These are phyloP conservation scores for Propsilocerus akamusi DNA, from an alignment of 1,140 invertebrate genomes.

Conservation along the genomic window DNA sequence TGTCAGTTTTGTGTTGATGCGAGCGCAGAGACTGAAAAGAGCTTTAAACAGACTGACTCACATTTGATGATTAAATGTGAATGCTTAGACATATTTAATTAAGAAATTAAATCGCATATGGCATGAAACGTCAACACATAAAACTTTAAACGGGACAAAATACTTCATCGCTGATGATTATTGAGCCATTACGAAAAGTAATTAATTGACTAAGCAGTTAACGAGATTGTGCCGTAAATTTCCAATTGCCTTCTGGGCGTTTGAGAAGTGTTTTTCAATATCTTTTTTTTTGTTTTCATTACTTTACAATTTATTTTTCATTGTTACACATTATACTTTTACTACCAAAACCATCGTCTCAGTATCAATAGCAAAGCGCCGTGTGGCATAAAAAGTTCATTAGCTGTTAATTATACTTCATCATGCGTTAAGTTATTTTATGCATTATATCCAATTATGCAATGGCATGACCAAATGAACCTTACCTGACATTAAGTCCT, in stretches of 20 bases:
- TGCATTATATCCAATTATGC: too few species aligned
- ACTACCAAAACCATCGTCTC: not conserved
- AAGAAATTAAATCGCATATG: not conserved
- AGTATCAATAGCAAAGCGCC: not conserved
- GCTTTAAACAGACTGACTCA: too few species aligned
- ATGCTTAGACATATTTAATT: not conserved
- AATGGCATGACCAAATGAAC: too few species aligned
- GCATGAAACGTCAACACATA: not conserved
- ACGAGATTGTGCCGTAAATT: not conserved
- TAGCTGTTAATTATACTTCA: not conserved
- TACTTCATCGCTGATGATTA: too few species aligned
- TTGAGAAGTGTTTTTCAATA: too few species aligned
- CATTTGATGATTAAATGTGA: too few species aligned
- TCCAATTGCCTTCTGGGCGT: too few species aligned
- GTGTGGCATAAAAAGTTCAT: too few species aligned
- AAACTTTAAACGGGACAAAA: slow-evolving; percentile 5
- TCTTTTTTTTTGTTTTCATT: too few species aligned
- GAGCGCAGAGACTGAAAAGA: too few species aligned
- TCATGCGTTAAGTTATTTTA: not conserved
- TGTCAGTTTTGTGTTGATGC: too few species aligned
- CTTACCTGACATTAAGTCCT: slow-evolving; percentile 85
- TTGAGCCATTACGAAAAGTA: not conserved
- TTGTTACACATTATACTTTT: not conserved
- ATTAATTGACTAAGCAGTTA: not conserved
- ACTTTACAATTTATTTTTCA: not conserved